Evolutionary conservation across 2,113 vertebrate species (phyloP).

Genomic region (Seriola rivoliana): DNA sequence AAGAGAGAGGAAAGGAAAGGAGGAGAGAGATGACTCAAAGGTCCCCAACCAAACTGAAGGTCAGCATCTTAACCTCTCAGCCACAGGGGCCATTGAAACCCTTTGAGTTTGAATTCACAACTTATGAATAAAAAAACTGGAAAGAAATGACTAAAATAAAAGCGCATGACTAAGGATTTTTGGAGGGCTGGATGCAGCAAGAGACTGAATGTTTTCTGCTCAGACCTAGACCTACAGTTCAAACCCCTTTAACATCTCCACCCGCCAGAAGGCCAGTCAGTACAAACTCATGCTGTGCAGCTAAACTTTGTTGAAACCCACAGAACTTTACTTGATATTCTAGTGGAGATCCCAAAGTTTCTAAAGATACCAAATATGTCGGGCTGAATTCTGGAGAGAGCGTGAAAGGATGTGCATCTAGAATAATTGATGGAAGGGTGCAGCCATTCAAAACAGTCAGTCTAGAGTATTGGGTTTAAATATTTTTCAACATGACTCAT

Average conservation of each 20-base stretch:
- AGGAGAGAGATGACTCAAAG: no score
- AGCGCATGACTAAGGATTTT: not conserved
- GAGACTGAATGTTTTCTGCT: not conserved
- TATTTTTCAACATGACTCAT: conserved; percentile 1
- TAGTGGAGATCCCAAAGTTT: not conserved
- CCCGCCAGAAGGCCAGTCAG: not conserved
- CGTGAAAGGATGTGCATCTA: not conserved
- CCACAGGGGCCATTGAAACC: no score
- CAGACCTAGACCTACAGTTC: not conserved
- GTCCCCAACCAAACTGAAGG: no score
- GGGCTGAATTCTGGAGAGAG: not conserved
- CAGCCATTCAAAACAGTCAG: not conserved
- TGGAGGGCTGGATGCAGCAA: not conserved
- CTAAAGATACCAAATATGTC: not conserved
- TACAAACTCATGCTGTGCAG: not conserved
- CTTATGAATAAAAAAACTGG: not conserved
- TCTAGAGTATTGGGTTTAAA: not conserved
- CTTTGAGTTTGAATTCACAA: not conserved
- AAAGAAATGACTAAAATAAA: not conserved
- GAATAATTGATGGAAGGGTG: not conserved
- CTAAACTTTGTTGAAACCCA: not conserved
- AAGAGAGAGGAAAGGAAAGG: no score
- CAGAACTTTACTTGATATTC: not conserved
- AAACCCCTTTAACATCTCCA: not conserved
- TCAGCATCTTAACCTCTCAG: no score